Evolutionary conservation across 2,888 invertebrate genomes (phyloP), one percentile per base, ranked within the genome.

Genomic region (Zygogramma bicolorata): DNA sequence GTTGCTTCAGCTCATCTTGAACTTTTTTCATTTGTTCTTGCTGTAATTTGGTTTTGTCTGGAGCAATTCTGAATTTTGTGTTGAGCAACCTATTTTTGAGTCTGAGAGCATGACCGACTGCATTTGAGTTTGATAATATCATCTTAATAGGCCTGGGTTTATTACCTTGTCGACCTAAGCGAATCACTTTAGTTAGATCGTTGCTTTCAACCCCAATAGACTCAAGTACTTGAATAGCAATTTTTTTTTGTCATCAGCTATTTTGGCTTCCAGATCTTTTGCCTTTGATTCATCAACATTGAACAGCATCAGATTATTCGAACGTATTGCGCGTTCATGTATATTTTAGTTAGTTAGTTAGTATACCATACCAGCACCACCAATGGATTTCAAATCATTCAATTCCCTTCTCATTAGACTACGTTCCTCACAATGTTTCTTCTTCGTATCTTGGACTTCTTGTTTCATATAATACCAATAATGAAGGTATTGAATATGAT

Each of bases 21-120:
- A 57, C 57, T 57, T 57, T 57, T 57, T 22, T 57, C 57, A 57
- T 57, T 57, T 57, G 57, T 22, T 57, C 57, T 57, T 57, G 57
- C 57, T 57, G 57, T 22, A 57, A 57, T 57, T 57, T 57, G 57
- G 57, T 57, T 25, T 57, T 57, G 25, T 57, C 57, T 25, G 57
- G 25, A 20, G 57, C 3, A 57, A 57, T 57, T 57, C 57, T 57
- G 25, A 57, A 25, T 25, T 57, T 22, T 57, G 57, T 57, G 25
- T 57, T 22, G 8, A 57, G 57, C 20, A 57, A 25, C 25, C 22
- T 57, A 57, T 57, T 22, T 57, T 57, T 57, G 20, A 22, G 57
- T 57, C 25, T 57, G 2, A 57, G 57, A 25, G 57, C 57, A n/a
- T 22, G 57, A 57, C n/a, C n/a, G n/a, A n/a, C n/a, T n/a, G n/a